Evolutionary conservation across 2,113 vertebrate species (phyloP), one percentile per base, ranked within the genome.

Genomic region (Menidia beryllina): DNA sequence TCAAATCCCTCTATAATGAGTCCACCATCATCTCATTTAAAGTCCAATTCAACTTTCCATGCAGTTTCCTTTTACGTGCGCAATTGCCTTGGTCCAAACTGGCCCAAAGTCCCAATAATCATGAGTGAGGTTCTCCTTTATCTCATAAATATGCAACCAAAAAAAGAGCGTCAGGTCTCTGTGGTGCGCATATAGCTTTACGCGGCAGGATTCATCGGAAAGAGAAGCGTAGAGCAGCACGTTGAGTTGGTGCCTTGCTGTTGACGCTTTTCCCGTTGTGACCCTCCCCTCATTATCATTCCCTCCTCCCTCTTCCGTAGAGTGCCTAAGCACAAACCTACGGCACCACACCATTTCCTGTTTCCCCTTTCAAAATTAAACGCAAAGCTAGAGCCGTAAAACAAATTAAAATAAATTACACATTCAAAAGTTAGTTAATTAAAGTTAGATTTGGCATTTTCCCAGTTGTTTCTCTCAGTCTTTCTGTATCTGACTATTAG

Each of bases 1-100:
- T 9, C 43, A 27, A 19, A 2, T 0, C 53, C 27, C 21, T 34
- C 10, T 34, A 34, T 34, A 57, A 59, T 1, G n/a, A 49, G 26
- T 81, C 60, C 55, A 2, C 77, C 45, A 60, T 24, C 53, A 54
- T 25, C 53, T n/a, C 74, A 64, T 83, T 81, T 69, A 56, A 88
- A 82, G 70, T 85, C 81, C 80, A 62, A 75, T 86, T 88, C 76
- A 91, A 87, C 76, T 87, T 84, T 58, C 65, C 78, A n/a, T 48
- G 69, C 56, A 17, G 49, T 26, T 20, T 8, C 14, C 63, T 63
- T 63, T 70, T 48, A 77, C 7, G 8, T 63, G 27, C 26, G 50
- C 25, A 51, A 4, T 65, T 47, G 34, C 64, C 56, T 68, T 24
- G 5, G 51, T 77, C 63, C 63, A 64, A 78, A 86, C 68, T 87